A percentile compares a stretch with the other conserved stretches of the same genome.
phyloP scores from a whole-genome alignment of 2,888 invertebrate genomes.

The Hypomecis punctinalis region DNA sequence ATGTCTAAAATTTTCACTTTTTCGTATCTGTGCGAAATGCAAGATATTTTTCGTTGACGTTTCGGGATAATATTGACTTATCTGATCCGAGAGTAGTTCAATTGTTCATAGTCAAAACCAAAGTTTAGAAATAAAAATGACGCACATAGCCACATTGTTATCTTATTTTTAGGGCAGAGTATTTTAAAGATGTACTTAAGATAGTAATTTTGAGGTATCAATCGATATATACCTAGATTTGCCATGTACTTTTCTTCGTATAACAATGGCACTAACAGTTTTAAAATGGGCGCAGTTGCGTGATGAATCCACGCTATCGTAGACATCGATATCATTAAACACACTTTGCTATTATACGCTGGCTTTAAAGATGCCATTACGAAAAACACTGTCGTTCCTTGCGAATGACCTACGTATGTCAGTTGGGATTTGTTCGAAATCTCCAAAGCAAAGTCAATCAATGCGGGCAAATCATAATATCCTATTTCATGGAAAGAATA shows the following conservation, averaged over 20 bases:
- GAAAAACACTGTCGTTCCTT: slow-evolving; percentile 87
- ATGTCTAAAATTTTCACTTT: slow-evolving; percentile 45
- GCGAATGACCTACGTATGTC: slow-evolving; percentile 90
- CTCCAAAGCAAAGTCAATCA: slow-evolving; percentile 87
- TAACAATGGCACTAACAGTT: neutral
- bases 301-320: slow-evolving; percentile 85
- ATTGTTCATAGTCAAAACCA: slow-evolving; percentile 48
- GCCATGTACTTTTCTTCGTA: neutral
- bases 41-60: slow-evolving; percentile 71
- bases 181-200: slow-evolving; percentile 1
- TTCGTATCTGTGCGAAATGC: slow-evolving; percentile 52
- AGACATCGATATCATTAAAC: slow-evolving; percentile 84
- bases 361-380: slow-evolving; percentile 85
- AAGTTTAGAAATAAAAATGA: slow-evolving; percentile 36
- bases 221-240: slow-evolving; percentile 7
- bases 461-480: slow-evolving; percentile 88
- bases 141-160: slow-evolving; percentile 36
- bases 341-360: slow-evolving; percentile 86
- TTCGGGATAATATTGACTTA: slow-evolving; percentile 61
- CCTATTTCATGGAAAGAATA: slow-evolving; percentile 92
- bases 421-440: slow-evolving; percentile 81
- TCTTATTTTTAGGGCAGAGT: neutral
- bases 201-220: slow-evolving; percentile 20
- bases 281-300: slow-evolving; percentile 52
- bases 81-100: slow-evolving; percentile 40